phyloP scores from a whole-genome alignment of 2,797 vertebrate species.

The Numenius phaeopus region DNA sequence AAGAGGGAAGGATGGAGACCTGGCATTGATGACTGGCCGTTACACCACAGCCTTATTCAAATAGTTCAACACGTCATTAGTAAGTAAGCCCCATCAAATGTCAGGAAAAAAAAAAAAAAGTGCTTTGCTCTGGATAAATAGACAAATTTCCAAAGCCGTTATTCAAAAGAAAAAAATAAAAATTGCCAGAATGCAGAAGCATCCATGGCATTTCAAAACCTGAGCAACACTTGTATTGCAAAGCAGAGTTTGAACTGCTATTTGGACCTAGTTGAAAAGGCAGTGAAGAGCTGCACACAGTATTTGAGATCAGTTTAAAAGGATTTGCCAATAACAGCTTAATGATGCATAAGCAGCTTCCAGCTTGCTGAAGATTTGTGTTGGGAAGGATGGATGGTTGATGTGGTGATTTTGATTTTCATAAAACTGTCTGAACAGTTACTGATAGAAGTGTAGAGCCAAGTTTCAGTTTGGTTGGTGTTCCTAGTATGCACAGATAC shows the following conservation, averaged over 20 bases:
- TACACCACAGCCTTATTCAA: constrained; percentile 15
- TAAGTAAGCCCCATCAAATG: not conserved
- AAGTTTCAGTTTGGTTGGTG: not conserved
- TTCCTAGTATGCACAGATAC: not conserved
- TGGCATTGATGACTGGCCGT: not conserved
- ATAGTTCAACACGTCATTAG: not conserved
- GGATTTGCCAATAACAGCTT: not conserved
- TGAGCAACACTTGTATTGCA: not conserved
- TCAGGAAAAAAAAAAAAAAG: not conserved
- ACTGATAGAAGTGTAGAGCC: not conserved
- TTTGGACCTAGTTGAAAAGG: not conserved
- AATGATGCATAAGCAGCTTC: not conserved
- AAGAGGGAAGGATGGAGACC: not conserved
- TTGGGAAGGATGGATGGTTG: not conserved
- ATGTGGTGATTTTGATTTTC: not conserved
- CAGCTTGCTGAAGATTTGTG: not conserved
- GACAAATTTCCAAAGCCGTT: not conserved
- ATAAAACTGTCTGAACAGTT: not conserved
- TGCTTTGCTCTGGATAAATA: constrained; percentile 25
- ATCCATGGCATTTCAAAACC: not conserved
- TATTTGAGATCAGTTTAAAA: not conserved
- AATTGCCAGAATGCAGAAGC: not conserved
- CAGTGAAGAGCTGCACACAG: not conserved
- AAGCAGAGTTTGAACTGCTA: not conserved
- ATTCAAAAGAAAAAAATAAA: not conserved